A percentile compares a stretch with the other conserved stretches of the same genome.
Evolutionary conservation across 2,113 vertebrate genomes (phyloP).

Genomic region (Melanerpes formicivorus): DNA sequence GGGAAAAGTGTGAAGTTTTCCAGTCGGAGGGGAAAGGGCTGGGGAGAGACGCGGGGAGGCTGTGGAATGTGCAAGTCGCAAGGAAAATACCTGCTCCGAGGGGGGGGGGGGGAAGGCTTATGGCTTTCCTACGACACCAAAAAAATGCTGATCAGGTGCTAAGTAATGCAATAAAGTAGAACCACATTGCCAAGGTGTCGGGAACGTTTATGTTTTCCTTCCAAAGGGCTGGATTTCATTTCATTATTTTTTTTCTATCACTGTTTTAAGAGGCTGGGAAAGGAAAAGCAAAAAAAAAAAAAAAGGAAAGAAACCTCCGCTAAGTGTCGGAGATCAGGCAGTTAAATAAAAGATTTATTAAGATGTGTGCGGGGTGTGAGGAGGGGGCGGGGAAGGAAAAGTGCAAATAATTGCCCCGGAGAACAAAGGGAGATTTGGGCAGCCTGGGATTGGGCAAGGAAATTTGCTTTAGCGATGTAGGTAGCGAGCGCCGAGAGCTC

Average conservation of each 20-base stretch:
- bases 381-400: not conserved
- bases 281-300: not conserved
- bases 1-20: slow-evolving; percentile 81
- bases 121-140: slow-evolving; percentile 54
- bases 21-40: slow-evolving; percentile 39
- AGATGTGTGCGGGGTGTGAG: not conserved
- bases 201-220: slow-evolving; percentile 69
- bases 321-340: not conserved
- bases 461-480: not conserved
- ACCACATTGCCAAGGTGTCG: slow-evolving; percentile 79
- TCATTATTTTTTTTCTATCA: not conserved
- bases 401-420: not conserved
- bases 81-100: slow-evolving; percentile 61
- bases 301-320: not conserved
- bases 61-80: slow-evolving; percentile 39
- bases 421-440: slow-evolving; percentile 43
- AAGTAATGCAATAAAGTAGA: slow-evolving; percentile 79
- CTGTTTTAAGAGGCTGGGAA: slow-evolving; percentile 32
- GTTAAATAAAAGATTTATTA: slow-evolving; percentile 9
- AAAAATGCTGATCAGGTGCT: slow-evolving; percentile 76
- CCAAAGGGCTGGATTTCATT: slow-evolving; percentile 51
- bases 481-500: not conserved
- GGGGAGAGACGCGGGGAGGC: not conserved
- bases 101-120: slow-evolving; percentile 54
- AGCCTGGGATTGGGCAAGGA: not conserved